Conservation (phyloP, 2,113 vertebrate genomes). For the Oceanodroma tethys region DNA sequence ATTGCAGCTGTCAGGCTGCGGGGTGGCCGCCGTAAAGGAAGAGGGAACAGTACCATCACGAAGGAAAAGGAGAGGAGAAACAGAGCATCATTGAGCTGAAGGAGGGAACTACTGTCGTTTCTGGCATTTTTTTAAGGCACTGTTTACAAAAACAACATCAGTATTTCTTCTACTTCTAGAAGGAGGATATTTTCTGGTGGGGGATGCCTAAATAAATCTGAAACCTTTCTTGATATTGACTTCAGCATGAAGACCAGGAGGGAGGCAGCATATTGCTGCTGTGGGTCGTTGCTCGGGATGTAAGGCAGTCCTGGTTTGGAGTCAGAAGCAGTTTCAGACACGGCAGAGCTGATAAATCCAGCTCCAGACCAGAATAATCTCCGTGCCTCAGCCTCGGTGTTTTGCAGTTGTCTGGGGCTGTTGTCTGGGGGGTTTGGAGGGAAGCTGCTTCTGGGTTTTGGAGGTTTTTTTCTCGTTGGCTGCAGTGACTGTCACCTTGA, state of each 20-base stretch:
- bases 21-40: not conserved
- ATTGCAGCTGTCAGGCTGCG: not conserved
- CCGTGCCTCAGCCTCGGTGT: fast-evolving
- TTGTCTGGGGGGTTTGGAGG: not conserved
- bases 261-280: not conserved
- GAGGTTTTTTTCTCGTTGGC: not conserved
- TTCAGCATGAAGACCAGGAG: not conserved
- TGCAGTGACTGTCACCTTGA: not conserved
- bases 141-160: not conserved
- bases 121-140: not conserved
- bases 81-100: not conserved
- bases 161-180: not conserved
- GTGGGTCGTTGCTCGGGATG: not conserved
- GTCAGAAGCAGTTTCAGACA: not conserved
- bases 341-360: not conserved
- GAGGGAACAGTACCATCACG: not conserved
- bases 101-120: not conserved
- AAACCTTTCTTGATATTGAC: not conserved
- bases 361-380: not conserved
- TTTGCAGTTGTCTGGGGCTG: not conserved
- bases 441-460: not conserved
- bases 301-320: not conserved
- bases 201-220: not conserved
- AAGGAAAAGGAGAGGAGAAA: not conserved
- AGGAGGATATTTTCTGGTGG: not conserved